These are phyloP conservation scores for Phorcus lineatus DNA, from an alignment of 2,888 invertebrate species.

Conservation along the genomic window DNA sequence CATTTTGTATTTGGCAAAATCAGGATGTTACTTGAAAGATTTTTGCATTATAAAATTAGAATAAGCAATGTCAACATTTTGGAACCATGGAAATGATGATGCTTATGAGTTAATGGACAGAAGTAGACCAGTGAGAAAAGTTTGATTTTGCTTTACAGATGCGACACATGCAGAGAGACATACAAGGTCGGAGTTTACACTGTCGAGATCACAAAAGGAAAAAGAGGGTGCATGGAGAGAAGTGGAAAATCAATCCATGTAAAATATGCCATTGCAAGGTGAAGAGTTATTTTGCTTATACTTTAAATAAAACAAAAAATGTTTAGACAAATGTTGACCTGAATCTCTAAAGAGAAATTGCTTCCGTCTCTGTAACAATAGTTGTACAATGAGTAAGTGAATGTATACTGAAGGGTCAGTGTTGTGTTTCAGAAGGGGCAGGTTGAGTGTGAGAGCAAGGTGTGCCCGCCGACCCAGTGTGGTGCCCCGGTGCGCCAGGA, in stretches of 20 bases:
- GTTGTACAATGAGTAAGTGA: neutral
- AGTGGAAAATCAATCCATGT: conserved; percentile 62
- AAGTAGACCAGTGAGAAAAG: too few relatives aligned
- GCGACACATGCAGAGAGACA: conserved; percentile 52
- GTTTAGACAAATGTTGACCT: too few relatives aligned
- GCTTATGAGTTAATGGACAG: too few relatives aligned
- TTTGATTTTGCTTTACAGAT: conserved; percentile 44
- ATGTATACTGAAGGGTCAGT: neutral
- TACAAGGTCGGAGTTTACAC: conserved; percentile 33
- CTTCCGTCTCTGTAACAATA: neutral
- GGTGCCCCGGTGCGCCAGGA: conserved; percentile 49
- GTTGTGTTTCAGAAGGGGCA: conserved; percentile 58
- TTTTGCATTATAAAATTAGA: too few relatives aligned
- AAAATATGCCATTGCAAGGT: conserved; percentile 64
- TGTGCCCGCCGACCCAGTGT: conserved; percentile 52
- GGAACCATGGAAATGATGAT: too few relatives aligned
- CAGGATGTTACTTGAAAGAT: too few relatives aligned
- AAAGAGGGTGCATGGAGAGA: conserved; percentile 47
- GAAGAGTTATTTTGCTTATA: conserved; percentile 24
- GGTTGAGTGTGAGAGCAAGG: conserved; percentile 51
- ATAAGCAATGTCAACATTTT: too few relatives aligned
- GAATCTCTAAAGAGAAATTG: neutral
- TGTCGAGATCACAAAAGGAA: conserved; percentile 54
- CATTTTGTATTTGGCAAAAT: too few relatives aligned
- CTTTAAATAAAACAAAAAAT: too few relatives aligned